A percentile compares a stretch with the other conserved stretches of the same genome.
phyloP scores from a whole-genome alignment of 1,140 invertebrate genomes.

The Neotoxoptera formosana region DNA sequence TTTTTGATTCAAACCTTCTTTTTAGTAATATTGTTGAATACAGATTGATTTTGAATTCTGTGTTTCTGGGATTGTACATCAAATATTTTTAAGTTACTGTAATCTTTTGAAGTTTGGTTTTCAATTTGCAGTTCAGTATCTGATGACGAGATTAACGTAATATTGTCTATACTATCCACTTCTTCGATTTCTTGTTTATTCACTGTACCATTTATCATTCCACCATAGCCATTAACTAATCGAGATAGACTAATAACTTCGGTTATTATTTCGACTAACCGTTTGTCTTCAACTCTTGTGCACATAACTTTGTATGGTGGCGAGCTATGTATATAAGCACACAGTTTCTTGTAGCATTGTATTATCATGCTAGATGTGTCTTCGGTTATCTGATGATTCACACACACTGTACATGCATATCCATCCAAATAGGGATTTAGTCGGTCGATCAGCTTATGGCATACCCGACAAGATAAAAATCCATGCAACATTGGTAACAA shows the following conservation, averaged over 20 bases:
- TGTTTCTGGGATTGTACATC: neutral
- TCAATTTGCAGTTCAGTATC: neutral
- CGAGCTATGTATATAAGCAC: conserved; percentile 14
- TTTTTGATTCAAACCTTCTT: neutral
- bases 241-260: neutral
- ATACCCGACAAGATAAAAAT: neutral
- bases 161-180: neutral
- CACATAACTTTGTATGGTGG: neutral
- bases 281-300: neutral
- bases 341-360: conserved; percentile 28
- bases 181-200: neutral
- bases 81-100: conserved; percentile 5
- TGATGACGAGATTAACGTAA: neutral
- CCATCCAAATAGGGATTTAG: neutral
- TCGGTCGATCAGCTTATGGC: neutral
- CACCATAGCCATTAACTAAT: neutral
- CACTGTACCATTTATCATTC: neutral
- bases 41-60: conserved; percentile 3
- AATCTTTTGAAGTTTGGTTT: neutral
- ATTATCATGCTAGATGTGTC: neutral
- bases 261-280: neutral
- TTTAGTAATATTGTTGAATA: neutral
- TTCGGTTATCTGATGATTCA: neutral
- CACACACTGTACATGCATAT: neutral
- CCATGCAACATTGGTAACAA: conserved; percentile 81